Percentiles rank a stretch among this genome's conserved stretches.
Conservation (phyloP, 2,888 invertebrate genomes). For the Brachyopa scutellaris region DNA sequence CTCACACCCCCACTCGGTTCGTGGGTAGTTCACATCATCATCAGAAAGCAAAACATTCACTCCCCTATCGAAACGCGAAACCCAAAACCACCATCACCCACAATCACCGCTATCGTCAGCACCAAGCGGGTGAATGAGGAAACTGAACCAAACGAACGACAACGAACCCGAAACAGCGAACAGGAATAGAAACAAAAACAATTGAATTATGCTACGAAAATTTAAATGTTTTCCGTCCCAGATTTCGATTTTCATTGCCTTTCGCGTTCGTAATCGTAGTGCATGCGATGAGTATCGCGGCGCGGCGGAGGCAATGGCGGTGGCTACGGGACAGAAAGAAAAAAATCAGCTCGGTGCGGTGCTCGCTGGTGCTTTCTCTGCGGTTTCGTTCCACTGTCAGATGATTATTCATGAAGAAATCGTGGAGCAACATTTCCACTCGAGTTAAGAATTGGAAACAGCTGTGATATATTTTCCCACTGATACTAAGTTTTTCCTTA, state of each 20-base stretch:
- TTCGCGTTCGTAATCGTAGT: no score
- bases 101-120: constrained; percentile 1
- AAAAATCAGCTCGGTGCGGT: neutral
- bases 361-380: constrained; percentile 16
- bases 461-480: constrained; percentile 28
- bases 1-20: neutral
- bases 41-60: neutral
- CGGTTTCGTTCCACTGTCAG: constrained; percentile 4
- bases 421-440: constrained; percentile 18
- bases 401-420: constrained; percentile 55
- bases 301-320: no score
- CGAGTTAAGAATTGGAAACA: constrained; percentile 19
- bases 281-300: no score
- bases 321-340: neutral
- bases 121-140: no score
- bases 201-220: constrained; percentile 51
- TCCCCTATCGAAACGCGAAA: neutral
- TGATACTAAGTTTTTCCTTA: constrained; percentile 25
- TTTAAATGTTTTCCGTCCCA: constrained; percentile 53
- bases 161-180: neutral
- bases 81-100: neutral
- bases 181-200: constrained; percentile 39
- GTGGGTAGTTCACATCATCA: neutral
- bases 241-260: neutral
- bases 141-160: neutral